A percentile compares a stretch with the other conserved stretches of the same genome.
Conservation (phyloP, 2,888 invertebrate species). For the Scrobipalpa atriplicella region DNA sequence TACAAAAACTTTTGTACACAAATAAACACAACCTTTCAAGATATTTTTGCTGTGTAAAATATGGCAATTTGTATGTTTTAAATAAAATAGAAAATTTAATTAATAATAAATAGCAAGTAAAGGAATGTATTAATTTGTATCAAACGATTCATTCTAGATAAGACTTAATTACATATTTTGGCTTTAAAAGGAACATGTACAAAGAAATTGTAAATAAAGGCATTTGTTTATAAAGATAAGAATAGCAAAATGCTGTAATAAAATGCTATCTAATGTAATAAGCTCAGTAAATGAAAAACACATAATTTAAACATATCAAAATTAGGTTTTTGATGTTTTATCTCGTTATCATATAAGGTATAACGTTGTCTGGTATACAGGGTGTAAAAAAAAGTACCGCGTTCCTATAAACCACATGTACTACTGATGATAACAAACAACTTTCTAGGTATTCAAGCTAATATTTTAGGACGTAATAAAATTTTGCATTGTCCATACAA, state of each 20-base stretch:
- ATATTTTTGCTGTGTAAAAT: conserved; percentile 53
- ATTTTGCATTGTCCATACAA: too few species aligned
- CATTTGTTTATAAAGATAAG: background rate
- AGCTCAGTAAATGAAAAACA: conserved; percentile 7
- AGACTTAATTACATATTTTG: conserved; percentile 34
- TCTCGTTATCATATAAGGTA: too few species aligned
- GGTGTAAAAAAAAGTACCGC: too few species aligned
- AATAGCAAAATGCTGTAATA: conserved; percentile 22
- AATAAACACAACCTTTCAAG: conserved; percentile 75
- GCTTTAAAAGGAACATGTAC: conserved; percentile 36
- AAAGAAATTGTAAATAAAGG: conserved; percentile 21
- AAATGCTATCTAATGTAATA: conserved; percentile 24
- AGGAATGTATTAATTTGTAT: conserved; percentile 59
- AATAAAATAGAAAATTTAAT: conserved; percentile 27
- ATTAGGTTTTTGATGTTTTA: background rate
- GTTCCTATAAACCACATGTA: too few species aligned
- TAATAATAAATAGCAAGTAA: conserved; percentile 40
- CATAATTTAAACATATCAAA: background rate
- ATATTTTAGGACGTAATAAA: too few species aligned
- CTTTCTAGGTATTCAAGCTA: too few species aligned
- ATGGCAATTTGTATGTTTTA: conserved; percentile 19
- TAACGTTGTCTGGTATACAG: too few species aligned
- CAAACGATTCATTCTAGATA: conserved; percentile 14
- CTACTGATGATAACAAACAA: too few species aligned
- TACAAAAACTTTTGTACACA: conserved; percentile 72